These are phyloP conservation scores for Crotalus viridis DNA, from an alignment of 2,113 vertebrate species.

Conservation along the genomic window DNA sequence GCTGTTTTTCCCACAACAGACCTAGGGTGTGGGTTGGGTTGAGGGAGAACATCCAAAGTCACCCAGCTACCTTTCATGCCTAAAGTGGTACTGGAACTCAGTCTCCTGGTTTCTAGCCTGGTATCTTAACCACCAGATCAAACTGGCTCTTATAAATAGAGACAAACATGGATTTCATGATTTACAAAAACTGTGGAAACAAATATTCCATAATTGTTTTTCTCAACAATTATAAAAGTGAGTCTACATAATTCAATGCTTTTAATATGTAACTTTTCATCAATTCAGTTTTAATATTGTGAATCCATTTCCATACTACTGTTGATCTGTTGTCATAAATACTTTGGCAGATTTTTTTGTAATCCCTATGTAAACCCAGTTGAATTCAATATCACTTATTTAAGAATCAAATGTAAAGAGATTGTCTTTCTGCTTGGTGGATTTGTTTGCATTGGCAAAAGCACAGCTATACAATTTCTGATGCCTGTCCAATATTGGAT, in stretches of 20 bases:
- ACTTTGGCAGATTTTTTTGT: not conserved
- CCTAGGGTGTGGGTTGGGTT: not conserved
- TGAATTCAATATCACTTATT: not conserved
- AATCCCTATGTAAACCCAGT: not conserved
- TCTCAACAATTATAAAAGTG: not conserved
- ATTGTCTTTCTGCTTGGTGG: not conserved
- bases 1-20: not conserved
- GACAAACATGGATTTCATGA: not conserved
- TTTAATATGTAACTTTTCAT: too few relatives aligned
- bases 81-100: not conserved
- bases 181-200: not conserved
- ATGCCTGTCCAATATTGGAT: not conserved
- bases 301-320: not conserved
- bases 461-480: not conserved
- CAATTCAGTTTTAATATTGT: not conserved
- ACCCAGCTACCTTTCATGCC: not conserved
- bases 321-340: not conserved
- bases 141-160: not conserved
- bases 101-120: not conserved
- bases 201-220: not conserved
- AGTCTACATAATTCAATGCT: not conserved
- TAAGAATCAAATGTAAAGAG: not conserved
- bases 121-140: not conserved
- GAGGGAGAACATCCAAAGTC: not conserved
- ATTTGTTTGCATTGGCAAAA: not conserved